Conservation (phyloP, 2,888 invertebrate species). For the Lasioglossum lativentre region DNA sequence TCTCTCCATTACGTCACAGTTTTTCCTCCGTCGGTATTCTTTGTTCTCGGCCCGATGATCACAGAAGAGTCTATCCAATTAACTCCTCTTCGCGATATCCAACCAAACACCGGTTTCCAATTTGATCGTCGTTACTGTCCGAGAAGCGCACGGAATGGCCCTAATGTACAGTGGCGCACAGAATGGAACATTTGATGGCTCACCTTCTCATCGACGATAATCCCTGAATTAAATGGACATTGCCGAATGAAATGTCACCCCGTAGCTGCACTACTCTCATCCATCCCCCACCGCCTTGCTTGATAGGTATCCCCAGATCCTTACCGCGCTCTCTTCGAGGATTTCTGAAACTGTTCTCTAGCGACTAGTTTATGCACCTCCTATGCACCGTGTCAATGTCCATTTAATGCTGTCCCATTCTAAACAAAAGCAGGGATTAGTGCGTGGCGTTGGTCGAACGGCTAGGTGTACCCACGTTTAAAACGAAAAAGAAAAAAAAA, state of each 20-base stretch:
- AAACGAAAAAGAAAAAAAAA: neutral
- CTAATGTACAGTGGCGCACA: conserved; percentile 33
- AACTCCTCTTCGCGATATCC: neutral
- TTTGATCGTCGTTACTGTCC: conserved; percentile 13
- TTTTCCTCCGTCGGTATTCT: neutral
- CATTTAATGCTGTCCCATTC: conserved; percentile 83
- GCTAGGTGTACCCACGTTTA: conserved; percentile 67
- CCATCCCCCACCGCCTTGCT: conserved; percentile 73
- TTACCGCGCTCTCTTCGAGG: conserved; percentile 58
- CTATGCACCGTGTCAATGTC: conserved; percentile 82
- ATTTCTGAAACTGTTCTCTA: conserved; percentile 53
- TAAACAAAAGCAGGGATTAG: conserved; percentile 76
- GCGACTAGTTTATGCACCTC: conserved; percentile 75
- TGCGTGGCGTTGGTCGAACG: conserved; percentile 79
- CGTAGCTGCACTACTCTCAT: conserved; percentile 73
- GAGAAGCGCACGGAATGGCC: neutral
- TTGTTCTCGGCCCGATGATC: neutral
- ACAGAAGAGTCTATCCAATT: neutral
- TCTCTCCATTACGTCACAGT: neutral
- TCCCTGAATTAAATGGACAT: conserved; percentile 83
- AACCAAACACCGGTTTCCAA: neutral
- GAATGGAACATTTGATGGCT: conserved; percentile 68
- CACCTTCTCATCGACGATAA: conserved; percentile 71
- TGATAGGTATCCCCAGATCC: conserved; percentile 65
- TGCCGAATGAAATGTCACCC: conserved; percentile 78